These are phyloP conservation scores for Agapornis canus DNA, from an alignment of 2,797 vertebrate genomes.

Conservation along the genomic window DNA sequence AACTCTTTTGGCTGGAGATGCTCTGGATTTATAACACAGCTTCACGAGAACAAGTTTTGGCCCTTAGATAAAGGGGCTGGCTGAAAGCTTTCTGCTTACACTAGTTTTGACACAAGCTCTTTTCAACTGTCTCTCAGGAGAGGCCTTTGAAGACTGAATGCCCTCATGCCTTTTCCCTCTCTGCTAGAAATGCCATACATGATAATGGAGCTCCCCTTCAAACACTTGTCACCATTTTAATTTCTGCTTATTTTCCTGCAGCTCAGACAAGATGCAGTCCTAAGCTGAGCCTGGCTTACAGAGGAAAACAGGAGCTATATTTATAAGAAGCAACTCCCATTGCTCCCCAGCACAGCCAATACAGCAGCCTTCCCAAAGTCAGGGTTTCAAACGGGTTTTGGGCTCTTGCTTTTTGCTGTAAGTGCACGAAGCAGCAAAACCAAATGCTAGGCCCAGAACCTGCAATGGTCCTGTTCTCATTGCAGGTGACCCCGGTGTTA, in stretches of 20 bases:
- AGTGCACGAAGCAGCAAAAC: background rate
- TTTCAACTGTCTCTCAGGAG: background rate
- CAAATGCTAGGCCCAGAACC: background rate
- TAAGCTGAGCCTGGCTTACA: background rate
- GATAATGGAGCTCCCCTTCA: accelerated
- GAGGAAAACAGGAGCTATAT: background rate
- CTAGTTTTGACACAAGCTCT: background rate
- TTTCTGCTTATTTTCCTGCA: background rate
- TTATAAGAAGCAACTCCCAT: background rate
- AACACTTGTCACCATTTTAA: background rate
- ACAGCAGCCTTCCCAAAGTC: background rate
- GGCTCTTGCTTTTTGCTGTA: background rate
- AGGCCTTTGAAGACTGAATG: background rate
- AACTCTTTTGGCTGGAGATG: background rate
- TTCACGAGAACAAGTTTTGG: background rate
- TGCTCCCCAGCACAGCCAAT: background rate
- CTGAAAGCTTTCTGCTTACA: background rate
- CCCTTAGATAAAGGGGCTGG: background rate
- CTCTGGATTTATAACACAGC: background rate
- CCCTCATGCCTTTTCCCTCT: background rate
- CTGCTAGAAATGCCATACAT: background rate
- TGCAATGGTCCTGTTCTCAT: background rate
- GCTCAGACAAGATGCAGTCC: background rate
- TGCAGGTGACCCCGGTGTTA: background rate
- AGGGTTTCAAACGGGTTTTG: background rate